These are phyloP conservation scores for Dendrocincla fuliginosa DNA, from an alignment of 2,797 vertebrate genomes.

Conservation along the genomic window DNA sequence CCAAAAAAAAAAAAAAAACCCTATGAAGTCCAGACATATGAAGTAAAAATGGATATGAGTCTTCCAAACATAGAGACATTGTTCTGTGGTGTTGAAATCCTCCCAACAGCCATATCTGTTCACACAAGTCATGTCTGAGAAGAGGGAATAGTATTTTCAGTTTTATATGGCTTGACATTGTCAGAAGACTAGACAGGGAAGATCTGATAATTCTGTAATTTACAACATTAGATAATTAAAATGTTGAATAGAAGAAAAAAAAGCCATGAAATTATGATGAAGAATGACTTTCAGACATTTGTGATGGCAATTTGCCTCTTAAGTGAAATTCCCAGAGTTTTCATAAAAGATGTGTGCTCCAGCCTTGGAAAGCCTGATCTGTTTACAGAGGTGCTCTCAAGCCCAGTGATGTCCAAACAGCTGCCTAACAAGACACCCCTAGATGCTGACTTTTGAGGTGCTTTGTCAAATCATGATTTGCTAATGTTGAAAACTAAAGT, in stretches of 20 bases:
- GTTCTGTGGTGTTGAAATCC: not conserved
- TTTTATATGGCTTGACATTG: not conserved
- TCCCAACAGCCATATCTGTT: not conserved
- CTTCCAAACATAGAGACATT: not conserved
- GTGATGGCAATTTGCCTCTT: not conserved
- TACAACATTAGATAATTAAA: constrained; percentile 3
- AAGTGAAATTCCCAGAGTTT: not conserved
- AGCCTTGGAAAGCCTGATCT: not conserved
- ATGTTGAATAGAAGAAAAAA: not conserved
- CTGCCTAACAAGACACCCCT: not conserved
- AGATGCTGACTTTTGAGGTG: not conserved
- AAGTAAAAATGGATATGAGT: not conserved
- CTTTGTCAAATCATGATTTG: not conserved
- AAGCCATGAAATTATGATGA: not conserved
- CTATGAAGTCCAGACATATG: not conserved
- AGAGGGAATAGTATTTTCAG: not conserved
- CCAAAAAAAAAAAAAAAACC: not conserved
- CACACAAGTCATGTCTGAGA: not conserved
- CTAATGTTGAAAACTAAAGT: not conserved
- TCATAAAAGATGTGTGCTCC: not conserved
- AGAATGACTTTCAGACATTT: not conserved
- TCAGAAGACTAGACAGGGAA: not conserved
- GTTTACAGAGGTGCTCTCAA: not conserved
- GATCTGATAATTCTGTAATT: not conserved
- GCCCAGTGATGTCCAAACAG: not conserved